phyloP scores from a whole-genome alignment of 2,797 vertebrate genomes.

The Neosilurus mollespiculum region DNA sequence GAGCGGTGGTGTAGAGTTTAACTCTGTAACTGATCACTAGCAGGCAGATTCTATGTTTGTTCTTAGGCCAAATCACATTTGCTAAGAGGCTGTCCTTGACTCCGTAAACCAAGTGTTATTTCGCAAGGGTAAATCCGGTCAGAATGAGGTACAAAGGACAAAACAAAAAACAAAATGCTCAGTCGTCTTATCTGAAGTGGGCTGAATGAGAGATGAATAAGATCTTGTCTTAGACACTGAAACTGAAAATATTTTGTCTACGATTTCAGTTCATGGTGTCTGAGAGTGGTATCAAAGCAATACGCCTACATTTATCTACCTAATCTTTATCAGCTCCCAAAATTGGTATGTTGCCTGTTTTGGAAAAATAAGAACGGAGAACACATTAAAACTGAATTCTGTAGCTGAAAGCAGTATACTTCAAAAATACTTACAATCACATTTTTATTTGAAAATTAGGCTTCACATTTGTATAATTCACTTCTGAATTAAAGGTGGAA shows the following conservation, averaged over 20 bases:
- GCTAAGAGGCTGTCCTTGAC: not conserved
- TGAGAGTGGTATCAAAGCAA: not conserved
- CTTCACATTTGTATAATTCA: not conserved
- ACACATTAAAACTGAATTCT: not conserved
- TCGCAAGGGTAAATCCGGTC: conserved; percentile 25
- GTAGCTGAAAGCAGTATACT: not conserved
- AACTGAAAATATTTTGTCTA: conserved; percentile 23
- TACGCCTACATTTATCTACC: not conserved
- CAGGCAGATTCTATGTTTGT: conserved; percentile 12
- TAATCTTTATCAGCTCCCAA: not conserved
- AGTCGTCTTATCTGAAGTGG: conserved; percentile 6
- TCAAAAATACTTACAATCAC: not conserved
- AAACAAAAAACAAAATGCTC: conserved; percentile 14
- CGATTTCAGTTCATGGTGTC: conserved; percentile 6
- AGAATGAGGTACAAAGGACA: conserved; percentile 16
- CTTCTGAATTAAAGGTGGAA: not conserved
- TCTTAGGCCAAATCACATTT: conserved; percentile 34
- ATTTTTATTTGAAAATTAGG: not conserved
- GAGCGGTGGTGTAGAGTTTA: conserved; percentile 28
- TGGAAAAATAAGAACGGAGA: not conserved
- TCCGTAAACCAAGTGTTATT: conserved; percentile 43
- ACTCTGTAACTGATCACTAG: conserved; percentile 36
- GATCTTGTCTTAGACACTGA: conserved; percentile 18
- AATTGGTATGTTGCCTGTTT: not conserved
- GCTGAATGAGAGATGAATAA: conserved; percentile 4